Conservation (phyloP, 2,797 vertebrate species). For the Tinamus major region DNA sequence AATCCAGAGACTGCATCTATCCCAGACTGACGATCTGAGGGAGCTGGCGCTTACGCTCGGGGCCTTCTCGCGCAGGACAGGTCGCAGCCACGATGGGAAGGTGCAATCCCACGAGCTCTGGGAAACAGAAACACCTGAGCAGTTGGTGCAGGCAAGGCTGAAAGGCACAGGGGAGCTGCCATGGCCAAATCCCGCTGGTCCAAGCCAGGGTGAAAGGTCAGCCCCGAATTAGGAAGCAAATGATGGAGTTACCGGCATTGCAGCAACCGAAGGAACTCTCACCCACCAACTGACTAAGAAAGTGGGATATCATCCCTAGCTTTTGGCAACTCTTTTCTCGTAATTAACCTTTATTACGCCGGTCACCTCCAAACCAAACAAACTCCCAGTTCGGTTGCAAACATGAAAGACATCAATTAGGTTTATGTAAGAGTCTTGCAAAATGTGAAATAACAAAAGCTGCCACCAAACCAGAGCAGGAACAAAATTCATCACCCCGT, state of each 20-base stretch:
- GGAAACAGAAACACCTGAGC: background rate
- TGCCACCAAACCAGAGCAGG: background rate
- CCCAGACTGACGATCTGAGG: background rate
- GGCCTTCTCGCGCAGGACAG: background rate
- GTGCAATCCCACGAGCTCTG: background rate
- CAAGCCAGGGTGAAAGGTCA: slow-evolving; percentile 43
- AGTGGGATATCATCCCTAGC: slow-evolving; percentile 7
- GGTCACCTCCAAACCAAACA: background rate
- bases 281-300: background rate
- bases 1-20: background rate
- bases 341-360: background rate
- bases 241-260: background rate
- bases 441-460: background rate
- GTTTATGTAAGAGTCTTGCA: slow-evolving; percentile 17
- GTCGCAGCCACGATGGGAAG: rapidly evolving
- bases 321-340: background rate
- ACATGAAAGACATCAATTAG: background rate
- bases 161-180: background rate
- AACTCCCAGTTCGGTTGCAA: background rate
- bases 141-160: background rate
- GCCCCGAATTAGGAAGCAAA: background rate
- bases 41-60: background rate
- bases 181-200: slow-evolving; percentile 5
- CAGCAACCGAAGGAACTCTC: background rate
- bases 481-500: background rate